Evolutionary conservation across 2,797 vertebrate genomes (phyloP), one percentile per base, ranked within the genome.

Genomic region (Sphaeramia orbicularis): DNA sequence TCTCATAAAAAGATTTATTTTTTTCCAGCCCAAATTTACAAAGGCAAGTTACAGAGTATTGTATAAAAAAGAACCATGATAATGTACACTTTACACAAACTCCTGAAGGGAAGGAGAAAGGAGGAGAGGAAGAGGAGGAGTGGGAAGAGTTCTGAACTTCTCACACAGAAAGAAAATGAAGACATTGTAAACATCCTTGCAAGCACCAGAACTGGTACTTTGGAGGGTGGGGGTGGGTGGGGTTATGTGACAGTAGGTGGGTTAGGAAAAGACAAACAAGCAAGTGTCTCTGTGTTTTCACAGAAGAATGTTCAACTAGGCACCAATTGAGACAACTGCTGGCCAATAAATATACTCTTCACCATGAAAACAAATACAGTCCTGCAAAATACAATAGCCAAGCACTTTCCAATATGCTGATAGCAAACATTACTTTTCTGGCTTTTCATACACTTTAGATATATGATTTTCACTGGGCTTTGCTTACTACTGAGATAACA

Each of bases 1-100:
- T 97, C 96, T 97, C 96, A 97, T 98, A 96, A 97, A 97, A 98
- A 97, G 96, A 97, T 97, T 98, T 98, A 97, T 97, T 98, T 95
- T 91, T 45, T 91, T 96, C 96, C 95, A 95, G 96, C 96, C 96
- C 95, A 92, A 96, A 96, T 96, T 96, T 96, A 97, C 96, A 97
- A 95, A 96, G 96, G 96, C 96, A 95, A 96, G 95, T 95, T 94
- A 95, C 94, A 95, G 91, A 92, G 93, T 95, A 95, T 94, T 95
- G 95, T 95, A 95, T 95, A 96, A 97, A 96, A 96, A 96, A 95
- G 91, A 95, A 96, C 95, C 94, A 96, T 90, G 94, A 93, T 95
- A 96, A 96, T 97, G 95, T 97, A 97, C 96, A 98, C 95, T 97
- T 98, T 97, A 96, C 95, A 97, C 95, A 96, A 95, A 96, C 93